Conservation (phyloP, 2,113 vertebrate species). For the Phrynocephalus versicolor region DNA sequence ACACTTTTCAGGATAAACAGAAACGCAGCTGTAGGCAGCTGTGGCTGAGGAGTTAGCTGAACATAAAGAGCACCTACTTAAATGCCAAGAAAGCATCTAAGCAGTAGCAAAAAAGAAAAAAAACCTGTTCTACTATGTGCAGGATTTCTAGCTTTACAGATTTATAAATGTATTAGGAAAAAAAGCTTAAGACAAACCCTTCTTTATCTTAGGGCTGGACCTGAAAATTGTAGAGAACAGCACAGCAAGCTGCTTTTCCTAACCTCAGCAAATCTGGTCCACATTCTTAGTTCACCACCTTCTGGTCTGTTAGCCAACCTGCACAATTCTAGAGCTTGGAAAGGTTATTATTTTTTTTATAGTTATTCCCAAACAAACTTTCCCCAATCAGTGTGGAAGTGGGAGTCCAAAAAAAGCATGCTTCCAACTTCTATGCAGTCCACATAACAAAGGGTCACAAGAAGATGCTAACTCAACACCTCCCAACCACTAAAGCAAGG, state of each 20-base stretch:
- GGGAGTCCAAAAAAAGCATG: not conserved
- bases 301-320: not conserved
- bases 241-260: not conserved
- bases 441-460: not conserved
- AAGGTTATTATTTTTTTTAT: not conserved
- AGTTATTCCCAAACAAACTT: not conserved
- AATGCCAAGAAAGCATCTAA: slow-evolving; percentile 48
- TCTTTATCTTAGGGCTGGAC: not conserved
- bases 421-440: not conserved
- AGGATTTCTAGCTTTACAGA: slow-evolving; percentile 54
- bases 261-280: not conserved
- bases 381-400: not conserved
- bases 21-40: slow-evolving; percentile 64
- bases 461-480: not conserved
- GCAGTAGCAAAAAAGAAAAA: slow-evolving; percentile 50
- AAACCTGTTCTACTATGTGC: slow-evolving; percentile 52
- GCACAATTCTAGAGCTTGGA: not conserved
- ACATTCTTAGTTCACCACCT: not conserved
- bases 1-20: slow-evolving; percentile 46
- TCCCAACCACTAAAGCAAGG: not conserved
- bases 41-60: slow-evolving; percentile 59
- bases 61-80: slow-evolving; percentile 58
- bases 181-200: not conserved
- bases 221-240: not conserved
- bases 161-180: not conserved